phyloP scores from a whole-genome alignment of 1,140 invertebrate species.

The Tyrophagus putrescentiae region DNA sequence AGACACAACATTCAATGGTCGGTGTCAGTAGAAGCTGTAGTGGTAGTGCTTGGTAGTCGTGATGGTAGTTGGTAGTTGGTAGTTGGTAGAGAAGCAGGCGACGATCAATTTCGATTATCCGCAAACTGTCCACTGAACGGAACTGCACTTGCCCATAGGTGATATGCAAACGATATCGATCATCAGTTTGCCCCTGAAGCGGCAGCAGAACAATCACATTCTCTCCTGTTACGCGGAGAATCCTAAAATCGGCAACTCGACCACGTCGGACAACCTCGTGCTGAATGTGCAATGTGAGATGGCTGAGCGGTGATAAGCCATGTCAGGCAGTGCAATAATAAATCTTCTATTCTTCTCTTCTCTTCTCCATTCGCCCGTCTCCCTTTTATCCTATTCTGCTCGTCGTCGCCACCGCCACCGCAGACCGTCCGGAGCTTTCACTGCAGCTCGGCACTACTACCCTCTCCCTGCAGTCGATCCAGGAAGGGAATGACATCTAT shows the following conservation, averaged over 20 bases:
- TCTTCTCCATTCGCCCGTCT: no score
- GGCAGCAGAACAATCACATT: constrained; percentile 13
- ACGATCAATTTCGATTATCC: constrained; percentile 1
- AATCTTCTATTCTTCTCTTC: not conserved
- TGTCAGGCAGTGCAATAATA: not conserved
- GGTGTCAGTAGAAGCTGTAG: no score
- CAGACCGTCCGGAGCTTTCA: constrained; percentile 70
- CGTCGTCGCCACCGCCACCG: no score
- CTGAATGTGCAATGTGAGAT: constrained; percentile 25
- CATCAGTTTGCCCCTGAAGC: constrained; percentile 20
- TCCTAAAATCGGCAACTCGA: constrained; percentile 21
- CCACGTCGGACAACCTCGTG: constrained; percentile 16
- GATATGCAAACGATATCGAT: constrained; percentile 23
- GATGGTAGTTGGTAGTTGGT: no score
- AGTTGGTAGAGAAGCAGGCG: no score
- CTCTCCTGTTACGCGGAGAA: constrained; percentile 23
- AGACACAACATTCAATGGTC: constrained; percentile 23
- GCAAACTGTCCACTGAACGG: no score
- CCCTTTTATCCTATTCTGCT: not conserved
- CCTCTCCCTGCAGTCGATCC: constrained; percentile 49
- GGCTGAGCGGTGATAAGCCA: not conserved
- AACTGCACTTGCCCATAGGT: no score
- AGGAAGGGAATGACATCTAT: constrained; percentile 63
- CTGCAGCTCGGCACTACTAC: constrained; percentile 58
- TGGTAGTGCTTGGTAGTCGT: no score